Base-by-base conservation (phyloP, 1,140 invertebrate genomes). In the Heliconius congener region DNA sequence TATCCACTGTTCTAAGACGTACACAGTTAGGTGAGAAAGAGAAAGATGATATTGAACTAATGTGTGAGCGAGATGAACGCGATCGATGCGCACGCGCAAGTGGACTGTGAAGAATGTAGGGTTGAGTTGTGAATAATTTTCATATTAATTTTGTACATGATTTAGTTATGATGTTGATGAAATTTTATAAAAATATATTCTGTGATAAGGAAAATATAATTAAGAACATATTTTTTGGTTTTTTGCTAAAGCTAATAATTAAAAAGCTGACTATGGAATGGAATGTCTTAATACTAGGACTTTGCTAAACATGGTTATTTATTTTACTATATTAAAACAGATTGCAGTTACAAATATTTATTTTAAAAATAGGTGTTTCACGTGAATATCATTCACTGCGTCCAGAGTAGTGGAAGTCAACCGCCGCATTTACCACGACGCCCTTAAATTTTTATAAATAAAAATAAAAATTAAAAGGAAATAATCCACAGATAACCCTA, bases 101-200 rank as follows among this genome's bases (percentile, higher is more conserved):
- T 91, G 88, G 88, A 91, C 84, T 91, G 88, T 89, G 86, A 88
- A 88, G 85, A 77, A 79, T 73, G 18, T 82, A 89, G 86, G 90
- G 87, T 27, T 90, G 89, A 6, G 73, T 9, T 42, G 23, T 55
- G 13, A 19, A 23, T 46, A 73, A 27, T 27, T 77, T 60, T 74
- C 11, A 42, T 46, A n/a, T 52, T 75, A 55, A 46, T 55, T 42
- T 66, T 79, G 13, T 9, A 37, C 42, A 5, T 66, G 60, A 66
- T 66, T 27, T 27, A 66, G 60, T 27, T 27, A 16, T 30, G n/a
- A 52, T 52, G 0, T 52, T 52, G 18, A 19, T 52, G 6, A 52
- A 19, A 2, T 0, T 52, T 52, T 19, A 16, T 52, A 1, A 2
- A 18, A 52, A 6, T 19, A 5, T 8, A 19, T 46, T 46, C 13